phyloP scores from a whole-genome alignment of 2,888 invertebrate genomes.

The Thymelicus sylvestris region DNA sequence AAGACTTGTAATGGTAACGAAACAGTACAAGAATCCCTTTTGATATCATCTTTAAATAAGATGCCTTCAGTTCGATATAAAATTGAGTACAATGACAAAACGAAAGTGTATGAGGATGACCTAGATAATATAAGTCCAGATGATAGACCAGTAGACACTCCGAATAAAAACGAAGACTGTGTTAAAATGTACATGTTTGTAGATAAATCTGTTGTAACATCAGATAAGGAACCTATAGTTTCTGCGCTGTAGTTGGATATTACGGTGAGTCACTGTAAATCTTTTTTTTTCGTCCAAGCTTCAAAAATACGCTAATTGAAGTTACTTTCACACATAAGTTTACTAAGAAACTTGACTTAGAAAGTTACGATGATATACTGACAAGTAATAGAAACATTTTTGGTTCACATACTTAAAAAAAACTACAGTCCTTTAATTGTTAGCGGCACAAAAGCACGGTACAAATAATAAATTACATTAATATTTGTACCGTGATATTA shows the following conservation, averaged over 20 bases:
- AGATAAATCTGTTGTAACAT: slow-evolving; percentile 71
- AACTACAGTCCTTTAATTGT: no score
- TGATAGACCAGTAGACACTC: slow-evolving; percentile 73
- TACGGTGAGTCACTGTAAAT: slow-evolving; percentile 58
- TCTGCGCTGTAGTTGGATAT: slow-evolving; percentile 66
- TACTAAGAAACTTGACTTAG: no score
- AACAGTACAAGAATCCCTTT: slow-evolving; percentile 75
- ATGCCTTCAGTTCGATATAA: slow-evolving; percentile 76
- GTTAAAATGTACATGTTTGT: slow-evolving; percentile 81
- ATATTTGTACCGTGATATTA: no score
- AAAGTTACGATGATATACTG: no score
- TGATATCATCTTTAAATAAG: slow-evolving; percentile 75
- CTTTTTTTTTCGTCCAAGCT: not conserved
- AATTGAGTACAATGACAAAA: slow-evolving; percentile 71
- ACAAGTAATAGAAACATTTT: no score
- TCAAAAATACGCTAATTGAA: no score
- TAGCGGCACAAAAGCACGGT: no score
- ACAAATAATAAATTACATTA: no score
- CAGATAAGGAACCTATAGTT: slow-evolving; percentile 78
- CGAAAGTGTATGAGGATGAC: slow-evolving; percentile 64
- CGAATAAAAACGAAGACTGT: slow-evolving; percentile 77
- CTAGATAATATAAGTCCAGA: slow-evolving; percentile 75
- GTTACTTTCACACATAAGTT: no score
- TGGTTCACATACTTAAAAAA: no score
- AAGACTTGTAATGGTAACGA: slow-evolving; percentile 80